Percentiles rank a stretch among this genome's conserved stretches.
Conservation (phyloP, 2,888 invertebrate species). For the Elegia similella region DNA sequence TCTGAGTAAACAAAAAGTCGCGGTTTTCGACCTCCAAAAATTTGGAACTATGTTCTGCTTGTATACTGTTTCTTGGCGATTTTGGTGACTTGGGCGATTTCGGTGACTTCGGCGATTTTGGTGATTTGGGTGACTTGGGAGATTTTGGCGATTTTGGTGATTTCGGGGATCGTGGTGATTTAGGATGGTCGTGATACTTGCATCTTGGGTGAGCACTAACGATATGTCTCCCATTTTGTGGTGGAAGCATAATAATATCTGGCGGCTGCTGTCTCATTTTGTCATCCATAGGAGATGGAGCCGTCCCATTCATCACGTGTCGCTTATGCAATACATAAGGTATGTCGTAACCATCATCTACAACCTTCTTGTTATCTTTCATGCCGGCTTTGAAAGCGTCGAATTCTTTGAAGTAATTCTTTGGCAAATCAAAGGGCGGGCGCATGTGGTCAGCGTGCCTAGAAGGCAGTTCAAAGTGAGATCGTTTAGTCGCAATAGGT, state of each 20-base stretch:
- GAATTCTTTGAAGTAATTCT: slow-evolving; percentile 86
- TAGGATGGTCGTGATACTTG: slow-evolving; percentile 77
- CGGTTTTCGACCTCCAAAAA: slow-evolving; percentile 79
- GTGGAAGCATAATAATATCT: slow-evolving; percentile 71
- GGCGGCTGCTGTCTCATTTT: slow-evolving; percentile 55
- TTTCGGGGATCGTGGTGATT: slow-evolving; percentile 72
- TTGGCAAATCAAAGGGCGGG: slow-evolving; percentile 86
- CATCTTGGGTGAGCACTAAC: slow-evolving; percentile 73
- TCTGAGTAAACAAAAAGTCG: slow-evolving; percentile 87
- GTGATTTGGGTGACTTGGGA: slow-evolving; percentile 84
- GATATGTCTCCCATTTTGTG: slow-evolving; percentile 71
- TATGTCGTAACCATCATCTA: slow-evolving; percentile 86
- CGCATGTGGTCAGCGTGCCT: slow-evolving; percentile 82
- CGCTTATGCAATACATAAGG: slow-evolving; percentile 92
- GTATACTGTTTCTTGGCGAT: slow-evolving; percentile 69
- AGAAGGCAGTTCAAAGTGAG: slow-evolving; percentile 85
- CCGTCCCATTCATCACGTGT: slow-evolving; percentile 92
- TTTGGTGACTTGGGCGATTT: slow-evolving; percentile 81
- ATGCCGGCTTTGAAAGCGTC: slow-evolving; percentile 80
- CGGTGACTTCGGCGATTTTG: slow-evolving; percentile 83
- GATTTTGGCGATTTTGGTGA: slow-evolving; percentile 82
- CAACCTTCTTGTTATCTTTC: slow-evolving; percentile 72
- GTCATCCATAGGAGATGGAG: slow-evolving; percentile 80
- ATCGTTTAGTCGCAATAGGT: slow-evolving; percentile 86
- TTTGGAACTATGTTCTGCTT: slow-evolving; percentile 62